phyloP scores from a whole-genome alignment of 2,888 invertebrate species.

The Argyresthia albistria region DNA sequence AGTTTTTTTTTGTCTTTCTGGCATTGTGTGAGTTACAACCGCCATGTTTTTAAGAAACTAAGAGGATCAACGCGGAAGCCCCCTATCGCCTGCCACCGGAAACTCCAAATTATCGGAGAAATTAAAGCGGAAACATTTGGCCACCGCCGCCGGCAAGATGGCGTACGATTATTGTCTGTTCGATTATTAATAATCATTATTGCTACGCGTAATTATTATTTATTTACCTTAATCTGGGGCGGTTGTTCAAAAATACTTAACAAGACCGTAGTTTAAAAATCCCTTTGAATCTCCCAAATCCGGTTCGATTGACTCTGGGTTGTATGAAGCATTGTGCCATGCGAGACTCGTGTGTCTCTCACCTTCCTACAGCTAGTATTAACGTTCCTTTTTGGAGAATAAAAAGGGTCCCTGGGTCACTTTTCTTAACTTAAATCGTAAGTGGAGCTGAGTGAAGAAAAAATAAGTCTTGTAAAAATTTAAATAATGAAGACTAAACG shows the following conservation, averaged over 20 bases:
- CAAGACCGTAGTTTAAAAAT: background rate
- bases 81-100: constrained; percentile 41
- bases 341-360: too few relatives aligned
- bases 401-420: too few relatives aligned
- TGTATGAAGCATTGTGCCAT: too few relatives aligned
- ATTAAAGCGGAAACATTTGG: constrained; percentile 74
- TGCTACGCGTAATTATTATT: constrained; percentile 41
- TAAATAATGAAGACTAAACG: too few relatives aligned
- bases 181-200: constrained; percentile 56
- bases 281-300: background rate
- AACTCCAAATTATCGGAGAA: constrained; percentile 69
- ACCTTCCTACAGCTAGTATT: too few relatives aligned
- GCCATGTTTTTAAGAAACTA: too few relatives aligned
- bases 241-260: background rate
- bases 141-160: constrained; percentile 69
- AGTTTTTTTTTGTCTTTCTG: too few relatives aligned
- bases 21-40: too few relatives aligned
- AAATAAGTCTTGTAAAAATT: too few relatives aligned
- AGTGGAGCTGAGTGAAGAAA: too few relatives aligned
- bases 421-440: too few relatives aligned
- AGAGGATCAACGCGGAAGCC: background rate
- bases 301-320: constrained; percentile 8
- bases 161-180: constrained; percentile 62
- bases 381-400: too few relatives aligned
- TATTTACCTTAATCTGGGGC: constrained; percentile 20